Base-by-base conservation (phyloP, 2,888 invertebrate species). In the Lysandra coridon region DNA sequence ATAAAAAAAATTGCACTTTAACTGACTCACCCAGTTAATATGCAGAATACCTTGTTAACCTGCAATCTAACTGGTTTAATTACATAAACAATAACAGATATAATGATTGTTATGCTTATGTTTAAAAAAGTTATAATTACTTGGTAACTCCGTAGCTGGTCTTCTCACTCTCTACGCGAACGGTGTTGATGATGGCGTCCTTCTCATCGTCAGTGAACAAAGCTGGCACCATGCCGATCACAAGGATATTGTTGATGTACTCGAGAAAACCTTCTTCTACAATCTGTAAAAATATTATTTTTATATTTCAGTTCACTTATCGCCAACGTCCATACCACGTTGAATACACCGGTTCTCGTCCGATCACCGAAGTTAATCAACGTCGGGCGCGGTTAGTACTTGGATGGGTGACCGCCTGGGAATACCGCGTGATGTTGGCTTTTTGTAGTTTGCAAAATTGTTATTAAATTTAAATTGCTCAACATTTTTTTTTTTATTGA, bases 141-240 rank as follows among this genome's bases (percentile, higher is more conserved):
- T 97, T 97, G 40, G 96, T 96, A 1, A 97, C 93, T 0, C 97
- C 96, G 82, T 94, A 96, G 0, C 98, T 98, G 2, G 96, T 97
- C 64, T 96, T 96, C 53, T 93, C 92, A 62, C 98, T 97, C 82
- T 95, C 96, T 80, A 95, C 95, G 81, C 98, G 95, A 74, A 97
- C 96, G 4, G 95, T 87, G 82, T 96, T 96, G 78, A 98, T 95
- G 82, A 98, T 97, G 44, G 93, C 95, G 82, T 98, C 98, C 85
- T 98, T 98, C 83, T 99, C 98, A 78, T 98, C 98, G 81, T 98
- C 98, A 4, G 96, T 95, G 86, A 98, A 99, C 64, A 99, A 91
- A 0, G 98, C 97, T 0, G 98, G 98, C 2, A 98, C 97, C 90
- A 97, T 97, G 0, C 98, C 98, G 79, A 97, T 97, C 90, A 98